These are phyloP conservation scores for Ochotona princeps DNA, from an alignment of 2,113 vertebrate genomes.

Conservation along the genomic window DNA sequence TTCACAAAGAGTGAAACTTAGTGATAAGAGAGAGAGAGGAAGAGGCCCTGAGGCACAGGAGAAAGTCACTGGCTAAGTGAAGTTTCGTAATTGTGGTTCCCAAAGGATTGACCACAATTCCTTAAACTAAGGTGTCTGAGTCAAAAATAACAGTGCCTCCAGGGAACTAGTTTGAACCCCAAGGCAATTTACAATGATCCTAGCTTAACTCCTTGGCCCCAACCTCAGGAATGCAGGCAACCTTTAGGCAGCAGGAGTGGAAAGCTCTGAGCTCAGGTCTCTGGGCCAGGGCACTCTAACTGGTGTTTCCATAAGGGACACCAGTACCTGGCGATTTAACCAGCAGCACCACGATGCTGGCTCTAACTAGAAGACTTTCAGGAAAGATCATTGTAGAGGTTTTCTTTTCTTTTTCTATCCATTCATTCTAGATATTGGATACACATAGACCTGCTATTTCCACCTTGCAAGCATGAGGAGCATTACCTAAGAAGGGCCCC, in stretches of 20 bases:
- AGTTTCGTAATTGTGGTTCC: not conserved
- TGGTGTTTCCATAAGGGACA: too few species aligned
- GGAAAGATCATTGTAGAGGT: not conserved
- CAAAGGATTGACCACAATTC: not conserved
- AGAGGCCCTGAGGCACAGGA: not conserved
- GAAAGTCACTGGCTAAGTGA: not conserved
- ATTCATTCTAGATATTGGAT: not conserved
- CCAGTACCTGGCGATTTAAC: too few species aligned
- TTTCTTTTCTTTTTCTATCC: not conserved
- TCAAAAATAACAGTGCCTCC: conserved; percentile 47
- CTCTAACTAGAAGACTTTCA: not conserved
- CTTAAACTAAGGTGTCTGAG: conserved; percentile 16
- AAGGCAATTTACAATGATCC: not conserved
- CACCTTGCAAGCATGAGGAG: not conserved
- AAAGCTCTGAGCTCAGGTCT: not conserved
- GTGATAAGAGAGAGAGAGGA: not conserved
- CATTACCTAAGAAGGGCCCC: not conserved
- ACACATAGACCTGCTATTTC: not conserved
- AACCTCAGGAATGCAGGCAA: not conserved
- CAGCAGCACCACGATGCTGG: too few species aligned
- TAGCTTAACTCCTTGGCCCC: not conserved
- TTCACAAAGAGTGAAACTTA: not conserved
- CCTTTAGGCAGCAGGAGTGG: not conserved
- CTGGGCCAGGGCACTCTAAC: too few species aligned
- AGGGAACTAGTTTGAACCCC: conserved; percentile 18